These are phyloP conservation scores for Apteryx mantelli DNA, from an alignment of 2,113 vertebrate genomes.

Conservation along the genomic window DNA sequence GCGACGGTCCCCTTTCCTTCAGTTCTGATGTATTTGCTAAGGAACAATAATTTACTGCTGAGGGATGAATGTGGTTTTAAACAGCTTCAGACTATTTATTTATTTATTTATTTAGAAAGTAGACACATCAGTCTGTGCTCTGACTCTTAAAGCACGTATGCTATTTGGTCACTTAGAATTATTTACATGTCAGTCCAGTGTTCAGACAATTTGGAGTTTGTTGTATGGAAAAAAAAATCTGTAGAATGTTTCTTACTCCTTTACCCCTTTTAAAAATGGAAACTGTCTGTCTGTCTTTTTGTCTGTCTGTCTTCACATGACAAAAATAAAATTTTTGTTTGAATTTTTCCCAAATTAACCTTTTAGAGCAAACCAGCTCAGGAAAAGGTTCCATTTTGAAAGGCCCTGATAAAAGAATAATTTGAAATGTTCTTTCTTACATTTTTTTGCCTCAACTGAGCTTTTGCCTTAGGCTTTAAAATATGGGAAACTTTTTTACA, in stretches of 20 bases:
- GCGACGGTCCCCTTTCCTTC: background rate
- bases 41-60: background rate
- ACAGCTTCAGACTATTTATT: background rate
- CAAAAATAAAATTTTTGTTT: background rate
- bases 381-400: background rate
- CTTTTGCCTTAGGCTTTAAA: background rate
- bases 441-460: background rate
- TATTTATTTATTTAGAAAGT: background rate
- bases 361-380: background rate
- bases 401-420: background rate
- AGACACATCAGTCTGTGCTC: background rate
- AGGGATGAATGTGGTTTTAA: background rate
- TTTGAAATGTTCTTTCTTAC: background rate
- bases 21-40: background rate
- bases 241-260: background rate
- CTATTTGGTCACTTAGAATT: background rate
- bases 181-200: background rate
- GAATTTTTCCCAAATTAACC: background rate
- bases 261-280: background rate
- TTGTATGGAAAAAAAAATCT: background rate
- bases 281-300: background rate
- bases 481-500: background rate
- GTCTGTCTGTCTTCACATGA: background rate
- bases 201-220: background rate
- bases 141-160: background rate